Evolutionary conservation across 2,888 invertebrate species (phyloP).

Genomic region (Orthosia incerta): DNA sequence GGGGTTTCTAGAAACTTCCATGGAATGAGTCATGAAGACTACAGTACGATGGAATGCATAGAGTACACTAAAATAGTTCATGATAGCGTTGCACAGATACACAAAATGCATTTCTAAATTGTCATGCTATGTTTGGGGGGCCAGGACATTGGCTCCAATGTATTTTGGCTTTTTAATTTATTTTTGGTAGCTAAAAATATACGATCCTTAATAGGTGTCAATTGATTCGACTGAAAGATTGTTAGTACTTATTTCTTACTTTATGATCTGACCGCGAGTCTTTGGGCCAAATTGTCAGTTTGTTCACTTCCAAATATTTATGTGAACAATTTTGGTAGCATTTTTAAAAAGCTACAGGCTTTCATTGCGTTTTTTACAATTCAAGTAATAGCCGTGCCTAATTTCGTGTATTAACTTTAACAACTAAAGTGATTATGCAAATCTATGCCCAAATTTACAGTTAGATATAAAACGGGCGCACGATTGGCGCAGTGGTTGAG

Average conservation of each 20-base stretch:
- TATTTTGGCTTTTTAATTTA: not conserved
- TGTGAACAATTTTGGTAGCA: not conserved
- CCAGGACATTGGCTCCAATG: slow-evolving; percentile 53
- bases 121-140: slow-evolving; percentile 73
- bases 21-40: slow-evolving; percentile 51
- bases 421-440: not conserved
- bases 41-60: slow-evolving; percentile 55
- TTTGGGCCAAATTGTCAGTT: not conserved
- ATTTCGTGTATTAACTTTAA: not conserved
- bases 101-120: slow-evolving; percentile 69
- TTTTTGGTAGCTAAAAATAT: not conserved
- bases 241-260: not conserved
- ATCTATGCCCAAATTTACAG: not conserved
- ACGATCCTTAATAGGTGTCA: not conserved
- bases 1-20: slow-evolving; percentile 42
- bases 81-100: slow-evolving; percentile 59
- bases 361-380: not conserved
- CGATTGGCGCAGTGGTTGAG: too few species aligned
- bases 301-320: not conserved
- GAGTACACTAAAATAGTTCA: slow-evolving; percentile 39
- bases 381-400: not conserved
- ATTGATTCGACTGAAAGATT: not conserved
- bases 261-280: not conserved
- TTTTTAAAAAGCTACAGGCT: not conserved
- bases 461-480: too few species aligned